Conservation (phyloP, 1,140 invertebrate species). For the Penaeus chinensis region DNA sequence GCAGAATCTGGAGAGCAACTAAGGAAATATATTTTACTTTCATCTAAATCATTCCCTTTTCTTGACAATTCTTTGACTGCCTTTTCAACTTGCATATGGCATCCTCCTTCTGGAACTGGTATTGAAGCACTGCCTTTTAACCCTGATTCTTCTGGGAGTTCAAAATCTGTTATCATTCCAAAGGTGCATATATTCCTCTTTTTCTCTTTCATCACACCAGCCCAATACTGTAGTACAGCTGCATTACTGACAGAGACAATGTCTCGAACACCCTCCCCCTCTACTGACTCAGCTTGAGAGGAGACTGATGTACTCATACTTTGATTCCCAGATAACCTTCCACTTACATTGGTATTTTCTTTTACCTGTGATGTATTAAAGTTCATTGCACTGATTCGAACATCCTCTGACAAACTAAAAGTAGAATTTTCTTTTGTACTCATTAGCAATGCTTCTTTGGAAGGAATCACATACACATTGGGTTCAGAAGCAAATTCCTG, state of each 20-base stretch:
- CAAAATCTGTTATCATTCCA: slow-evolving; percentile 39
- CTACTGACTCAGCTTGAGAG: slow-evolving; percentile 7
- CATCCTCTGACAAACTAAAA: too few species aligned
- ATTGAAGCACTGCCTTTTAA: background rate
- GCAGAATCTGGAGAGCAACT: slow-evolving; percentile 47
- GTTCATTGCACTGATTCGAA: too few species aligned
- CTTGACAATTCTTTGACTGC: background rate
- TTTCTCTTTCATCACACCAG: slow-evolving; percentile 38
- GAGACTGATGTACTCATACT: background rate
- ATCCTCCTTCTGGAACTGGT: background rate
- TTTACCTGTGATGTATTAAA: too few species aligned
- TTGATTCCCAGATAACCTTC: too few species aligned
- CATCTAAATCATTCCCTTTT: slow-evolving; percentile 1
- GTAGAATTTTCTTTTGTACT: too few species aligned
- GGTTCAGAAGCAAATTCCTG: too few species aligned
- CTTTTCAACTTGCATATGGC: background rate
- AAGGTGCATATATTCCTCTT: slow-evolving; percentile 17
- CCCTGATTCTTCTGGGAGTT: background rate
- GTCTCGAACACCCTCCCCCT: slow-evolving; percentile 16
- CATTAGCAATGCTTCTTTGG: too few species aligned
- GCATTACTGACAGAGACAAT: slow-evolving; percentile 45
- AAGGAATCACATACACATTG: too few species aligned
- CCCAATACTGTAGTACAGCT: slow-evolving; percentile 55
- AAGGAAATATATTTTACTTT: slow-evolving; percentile 37
- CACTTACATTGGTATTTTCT: too few species aligned